Base-by-base conservation (phyloP, 2,797 vertebrate species). In the Salmo trutta region DNA sequence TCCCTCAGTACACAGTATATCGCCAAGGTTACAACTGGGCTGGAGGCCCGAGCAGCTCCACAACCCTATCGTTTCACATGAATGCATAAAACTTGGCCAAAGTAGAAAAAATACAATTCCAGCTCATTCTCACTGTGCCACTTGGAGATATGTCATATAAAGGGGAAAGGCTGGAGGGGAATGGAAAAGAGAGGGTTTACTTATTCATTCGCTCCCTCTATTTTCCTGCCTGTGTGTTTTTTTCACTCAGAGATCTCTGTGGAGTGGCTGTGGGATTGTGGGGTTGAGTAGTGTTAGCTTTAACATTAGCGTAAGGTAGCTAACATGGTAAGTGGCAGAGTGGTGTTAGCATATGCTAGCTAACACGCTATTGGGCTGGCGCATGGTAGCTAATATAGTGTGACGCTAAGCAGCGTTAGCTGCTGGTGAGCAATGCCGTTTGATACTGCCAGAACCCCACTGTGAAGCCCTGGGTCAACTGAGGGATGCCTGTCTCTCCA, bases 371-470 rank as follows among this genome's bases (percentile, higher is more conserved):
- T 8, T n/a, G n/a, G 19, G 19, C 5, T 59, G 56, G n/a, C 56
- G 8, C n/a, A 19, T 59, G 10, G 27, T 29, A 16, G 65, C 27
- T 66, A 31, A 29, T 29, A 66, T 36, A 6, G 67, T 33, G 31
- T 33, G 29, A n/a, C 41, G 47, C 75, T 7, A 51, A 78, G 74
- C 74, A 59, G n/a, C 1, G 56, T 3, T 59, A 21, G 56, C 69
- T 83, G 84, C 85, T 73, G 73, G 73, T 86, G 82, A 89, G 83
- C 84, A 87, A 91, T 83, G 75, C 76, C 53, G 73, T 89, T 81
- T 86, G 82, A 89, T 91, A 83, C 82, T 87, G 78, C 41, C 47
- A 67, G 31, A 16, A 67, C 75, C 64, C 82, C 5, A 0, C 78
- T 73, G 69, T 15, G 17, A 81, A 77, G 62, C 68, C 84, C 75